phyloP scores from a whole-genome alignment of 64 coral and sea anemone genomes.

The Porites lutea region DNA sequence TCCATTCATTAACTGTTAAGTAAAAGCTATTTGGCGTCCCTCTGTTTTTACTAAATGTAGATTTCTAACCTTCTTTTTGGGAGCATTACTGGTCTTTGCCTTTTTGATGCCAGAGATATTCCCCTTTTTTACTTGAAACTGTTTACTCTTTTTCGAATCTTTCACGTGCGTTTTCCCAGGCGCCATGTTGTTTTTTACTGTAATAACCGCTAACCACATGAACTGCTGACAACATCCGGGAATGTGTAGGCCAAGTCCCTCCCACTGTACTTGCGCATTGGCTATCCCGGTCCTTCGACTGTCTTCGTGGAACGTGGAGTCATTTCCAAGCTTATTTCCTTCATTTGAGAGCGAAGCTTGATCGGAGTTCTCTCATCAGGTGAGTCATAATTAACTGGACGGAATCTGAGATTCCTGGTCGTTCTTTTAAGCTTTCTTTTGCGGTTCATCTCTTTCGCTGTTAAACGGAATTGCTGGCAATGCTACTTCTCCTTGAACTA shows the following conservation, averaged over 20 bases:
- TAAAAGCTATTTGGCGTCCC: too few relatives aligned
- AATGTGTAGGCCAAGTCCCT: slow-evolving; percentile 1
- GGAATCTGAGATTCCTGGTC: neutral
- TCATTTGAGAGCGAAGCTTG: slow-evolving; percentile 20
- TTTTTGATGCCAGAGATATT: slow-evolving; percentile 39
- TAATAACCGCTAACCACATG: neutral
- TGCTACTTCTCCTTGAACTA: neutral
- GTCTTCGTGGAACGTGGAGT: slow-evolving; percentile 50
- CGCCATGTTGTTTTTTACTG: slow-evolving; percentile 49
- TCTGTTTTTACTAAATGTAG: too few relatives aligned
- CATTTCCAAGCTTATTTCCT: neutral
- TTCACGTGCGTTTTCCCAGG: slow-evolving; percentile 21
- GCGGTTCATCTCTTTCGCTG: neutral
- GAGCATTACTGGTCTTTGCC: slow-evolving; percentile 11
- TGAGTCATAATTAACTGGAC: neutral
- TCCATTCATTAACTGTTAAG: too few relatives aligned
- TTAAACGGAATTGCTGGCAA: neutral
- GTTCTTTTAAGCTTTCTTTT: neutral
- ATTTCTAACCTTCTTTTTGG: slow-evolving; percentile 52
- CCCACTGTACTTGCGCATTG: slow-evolving; percentile 48
- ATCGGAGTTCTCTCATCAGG: slow-evolving; percentile 41
- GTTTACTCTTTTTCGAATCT: neutral
- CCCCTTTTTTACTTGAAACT: neutral
- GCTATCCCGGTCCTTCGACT: neutral
- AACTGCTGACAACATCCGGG: slow-evolving; percentile 21